These are phyloP conservation scores for Brachylomia viminalis DNA, from an alignment of 2,888 invertebrate species.

Conservation along the genomic window DNA sequence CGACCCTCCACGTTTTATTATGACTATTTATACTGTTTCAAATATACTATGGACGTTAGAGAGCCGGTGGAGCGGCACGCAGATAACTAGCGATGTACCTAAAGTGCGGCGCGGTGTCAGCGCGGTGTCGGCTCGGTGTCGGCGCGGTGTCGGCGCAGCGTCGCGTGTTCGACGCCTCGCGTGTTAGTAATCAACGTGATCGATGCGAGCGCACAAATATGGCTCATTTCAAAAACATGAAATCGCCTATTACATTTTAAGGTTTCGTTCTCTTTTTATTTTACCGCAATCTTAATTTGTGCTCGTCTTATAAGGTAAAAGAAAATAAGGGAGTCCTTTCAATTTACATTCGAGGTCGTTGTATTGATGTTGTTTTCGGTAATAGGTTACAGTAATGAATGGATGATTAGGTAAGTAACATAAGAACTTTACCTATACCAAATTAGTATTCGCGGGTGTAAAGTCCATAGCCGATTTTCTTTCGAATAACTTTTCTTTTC, in stretches of 20 bases:
- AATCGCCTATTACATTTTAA: constrained; percentile 57
- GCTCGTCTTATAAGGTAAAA: constrained; percentile 30
- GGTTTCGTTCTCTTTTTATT: constrained; percentile 42
- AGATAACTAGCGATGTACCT: background rate
- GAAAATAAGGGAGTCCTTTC: constrained; percentile 20
- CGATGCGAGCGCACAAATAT: constrained; percentile 70
- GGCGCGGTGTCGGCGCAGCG: background rate
- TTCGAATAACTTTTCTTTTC: background rate
- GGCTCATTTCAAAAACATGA: constrained; percentile 65
- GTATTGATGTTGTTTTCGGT: constrained; percentile 27
- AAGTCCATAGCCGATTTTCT: background rate
- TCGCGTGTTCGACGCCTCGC: constrained; percentile 66
- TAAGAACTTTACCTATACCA: background rate
- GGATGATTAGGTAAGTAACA: constrained; percentile 1
- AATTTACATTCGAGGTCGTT: constrained; percentile 17
- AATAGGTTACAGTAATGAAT: constrained; percentile 14
- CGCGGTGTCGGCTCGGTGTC: background rate
- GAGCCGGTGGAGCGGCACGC: background rate
- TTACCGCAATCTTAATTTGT: constrained; percentile 48
- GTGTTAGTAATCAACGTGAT: constrained; percentile 71
- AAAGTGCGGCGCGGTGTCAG: background rate
- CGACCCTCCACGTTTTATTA: constrained; percentile 31
- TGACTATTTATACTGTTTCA: constrained; percentile 27
- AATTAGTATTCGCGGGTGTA: constrained; percentile 1
- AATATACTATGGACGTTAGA: constrained; percentile 1